Evolutionary conservation across 2,113 vertebrate genomes (phyloP).

Genomic region (Datnioides undecimradiatus): DNA sequence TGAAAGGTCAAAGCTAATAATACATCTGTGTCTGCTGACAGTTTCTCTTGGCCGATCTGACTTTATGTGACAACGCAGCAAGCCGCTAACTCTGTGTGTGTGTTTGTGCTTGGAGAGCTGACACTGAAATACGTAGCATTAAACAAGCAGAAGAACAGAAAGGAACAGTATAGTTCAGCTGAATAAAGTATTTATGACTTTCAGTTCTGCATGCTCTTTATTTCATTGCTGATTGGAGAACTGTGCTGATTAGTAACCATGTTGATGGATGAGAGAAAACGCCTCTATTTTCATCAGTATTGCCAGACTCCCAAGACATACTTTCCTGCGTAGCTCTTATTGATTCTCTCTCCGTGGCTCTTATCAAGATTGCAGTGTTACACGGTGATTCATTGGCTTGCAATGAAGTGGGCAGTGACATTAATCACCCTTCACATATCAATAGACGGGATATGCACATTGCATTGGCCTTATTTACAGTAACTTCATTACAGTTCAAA

Average conservation of each 20-base stretch:
- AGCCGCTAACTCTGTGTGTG: constrained; percentile 1
- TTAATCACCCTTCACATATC: constrained; percentile 79
- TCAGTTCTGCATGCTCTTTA: constrained; percentile 31
- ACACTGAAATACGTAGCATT: constrained; percentile 19
- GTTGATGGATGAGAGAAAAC: constrained; percentile 73
- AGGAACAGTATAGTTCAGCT: constrained; percentile 4
- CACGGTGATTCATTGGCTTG: constrained; percentile 73
- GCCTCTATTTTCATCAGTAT: constrained; percentile 74
- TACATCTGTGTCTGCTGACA: constrained; percentile 50
- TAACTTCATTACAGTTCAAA: constrained; percentile 65
- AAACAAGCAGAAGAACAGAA: constrained; percentile 5
- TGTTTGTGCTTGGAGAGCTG: constrained; percentile 1
- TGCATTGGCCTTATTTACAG: constrained; percentile 51
- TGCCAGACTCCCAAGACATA: constrained; percentile 67
- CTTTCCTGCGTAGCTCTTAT: constrained; percentile 71
- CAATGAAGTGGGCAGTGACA: constrained; percentile 70
- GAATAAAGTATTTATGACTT: constrained; percentile 55
- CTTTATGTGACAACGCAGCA: constrained; percentile 51
- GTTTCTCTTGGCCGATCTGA: constrained; percentile 22
- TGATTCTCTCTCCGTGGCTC: constrained; percentile 78
- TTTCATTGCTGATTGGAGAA: constrained; percentile 67
- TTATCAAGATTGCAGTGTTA: constrained; percentile 82
- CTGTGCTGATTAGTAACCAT: constrained; percentile 60
- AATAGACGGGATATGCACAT: constrained; percentile 60
- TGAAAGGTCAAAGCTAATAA: constrained; percentile 63